Percentiles rank a stretch among this genome's conserved stretches.
These are phyloP conservation scores for Lottia gigantea DNA, from an alignment of 2,888 invertebrate genomes.

Conservation along the genomic window DNA sequence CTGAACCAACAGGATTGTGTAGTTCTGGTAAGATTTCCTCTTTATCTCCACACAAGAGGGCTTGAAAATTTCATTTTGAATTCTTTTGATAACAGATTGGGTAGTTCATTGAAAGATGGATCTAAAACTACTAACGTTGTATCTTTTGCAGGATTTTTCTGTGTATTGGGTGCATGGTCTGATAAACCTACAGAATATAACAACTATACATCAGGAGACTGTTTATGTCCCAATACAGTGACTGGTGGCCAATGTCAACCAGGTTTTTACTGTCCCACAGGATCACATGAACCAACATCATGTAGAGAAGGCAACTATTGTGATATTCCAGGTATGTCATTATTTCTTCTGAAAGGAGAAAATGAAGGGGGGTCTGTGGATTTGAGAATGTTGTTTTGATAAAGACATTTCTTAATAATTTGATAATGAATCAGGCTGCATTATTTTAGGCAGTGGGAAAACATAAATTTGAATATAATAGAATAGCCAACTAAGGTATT, in stretches of 20 bases:
- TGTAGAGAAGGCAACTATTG: conserved; percentile 59
- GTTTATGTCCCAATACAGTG: conserved; percentile 54
- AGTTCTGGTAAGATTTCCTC: conserved; percentile 47
- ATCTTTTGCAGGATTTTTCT: conserved; percentile 55
- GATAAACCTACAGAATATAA: conserved; percentile 54
- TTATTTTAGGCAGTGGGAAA: too few species aligned
- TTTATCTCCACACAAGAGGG: too few species aligned
- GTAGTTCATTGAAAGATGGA: too few species aligned
- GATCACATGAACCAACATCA: conserved; percentile 49
- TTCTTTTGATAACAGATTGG: too few species aligned
- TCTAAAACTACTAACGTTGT: too few species aligned
- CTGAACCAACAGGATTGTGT: conserved; percentile 52
- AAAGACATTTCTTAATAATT: too few species aligned
- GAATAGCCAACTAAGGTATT: too few species aligned
- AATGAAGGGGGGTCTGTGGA: not conserved
- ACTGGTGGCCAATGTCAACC: conserved; percentile 63
- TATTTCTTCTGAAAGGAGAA: not conserved
- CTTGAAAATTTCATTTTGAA: too few species aligned
- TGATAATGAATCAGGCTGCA: too few species aligned
- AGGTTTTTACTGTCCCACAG: conserved; percentile 52
- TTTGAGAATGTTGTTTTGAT: too few species aligned
- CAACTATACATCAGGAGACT: conserved; percentile 53
- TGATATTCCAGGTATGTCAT: conserved; percentile 39
- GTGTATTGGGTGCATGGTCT: conserved; percentile 53
- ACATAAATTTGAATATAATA: too few species aligned